Evolutionary conservation across 1,140 invertebrate species (phyloP), one percentile per base, ranked within the genome.

Genomic region (Diorhabda carinulata): DNA sequence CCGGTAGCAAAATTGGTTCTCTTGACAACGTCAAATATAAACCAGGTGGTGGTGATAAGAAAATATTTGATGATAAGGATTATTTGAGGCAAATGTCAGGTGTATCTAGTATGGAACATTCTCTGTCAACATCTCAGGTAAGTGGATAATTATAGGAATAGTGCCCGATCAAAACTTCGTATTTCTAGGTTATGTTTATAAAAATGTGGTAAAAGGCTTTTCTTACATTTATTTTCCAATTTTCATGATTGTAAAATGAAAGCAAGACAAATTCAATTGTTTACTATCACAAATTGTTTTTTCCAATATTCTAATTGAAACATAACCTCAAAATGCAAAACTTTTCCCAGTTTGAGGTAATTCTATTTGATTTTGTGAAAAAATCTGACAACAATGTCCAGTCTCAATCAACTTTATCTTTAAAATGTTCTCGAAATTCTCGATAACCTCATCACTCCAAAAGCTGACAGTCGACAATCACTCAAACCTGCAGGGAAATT

Each of bases 31-130:
- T 97, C 67, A 94, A 95, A 80, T 91, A 98, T 84, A 92, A 89
- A 83, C 93, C 97, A 59, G 93, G 95, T 67, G 97, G 97, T 65
- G 96, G 97, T 52, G 93, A 94, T 66, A 91, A 92, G 81, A 94
- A 94, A 84, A 95, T 96, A 78, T 97, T 96, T 82, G 93, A 96
- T 80, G 93, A 96, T 84, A 95, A 92, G 83, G 92, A 94, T 70
- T 98, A 98, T 85, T 88, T 96, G 76, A 91, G 91, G 81, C 92
- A 96, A 78, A 84, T 86, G 66, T 90, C 89, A 25, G 87, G 87
- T 67, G 85, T 87, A 60, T 86, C 86, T 62, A 86, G 86, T 69
- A 79, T 84, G 70, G 85, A 85, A 70, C 84, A 84, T 74, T 88
- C 86, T 66, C 84, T 86, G 65, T 89, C 87, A 72, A 86, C 87